Conservation (phyloP, 2,888 invertebrate genomes). For the Synanthedon formicaeformis region DNA sequence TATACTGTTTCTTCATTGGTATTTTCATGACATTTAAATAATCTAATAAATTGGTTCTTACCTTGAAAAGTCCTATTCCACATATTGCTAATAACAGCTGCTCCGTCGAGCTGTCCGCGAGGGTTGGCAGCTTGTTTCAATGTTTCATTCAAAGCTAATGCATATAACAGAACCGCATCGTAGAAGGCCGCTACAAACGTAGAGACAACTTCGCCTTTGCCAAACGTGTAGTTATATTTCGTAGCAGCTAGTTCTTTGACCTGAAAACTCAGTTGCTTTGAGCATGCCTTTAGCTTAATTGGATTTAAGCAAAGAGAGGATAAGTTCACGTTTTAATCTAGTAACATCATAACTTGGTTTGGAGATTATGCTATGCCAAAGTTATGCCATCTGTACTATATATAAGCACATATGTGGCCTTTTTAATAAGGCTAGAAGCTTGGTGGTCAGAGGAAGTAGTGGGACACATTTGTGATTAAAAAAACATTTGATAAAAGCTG, state of each 20-base stretch:
- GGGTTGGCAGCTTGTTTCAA: constrained; percentile 65
- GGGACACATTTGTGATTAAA: too few species aligned
- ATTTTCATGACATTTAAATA: background rate
- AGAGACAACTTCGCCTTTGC: constrained; percentile 83
- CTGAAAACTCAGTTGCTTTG: constrained; percentile 28
- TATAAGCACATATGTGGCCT: too few species aligned
- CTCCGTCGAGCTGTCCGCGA: constrained; percentile 78
- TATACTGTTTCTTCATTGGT: background rate
- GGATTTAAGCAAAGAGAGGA: too few species aligned
- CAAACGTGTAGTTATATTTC: constrained; percentile 80
- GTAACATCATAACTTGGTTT: too few species aligned
- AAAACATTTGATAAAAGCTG: too few species aligned
- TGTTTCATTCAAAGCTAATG: constrained; percentile 90
- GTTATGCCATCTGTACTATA: too few species aligned
- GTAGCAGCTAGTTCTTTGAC: constrained; percentile 76
- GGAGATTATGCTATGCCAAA: too few species aligned
- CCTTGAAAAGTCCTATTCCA: constrained; percentile 89
- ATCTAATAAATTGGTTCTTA: constrained; percentile 22
- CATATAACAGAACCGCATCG: constrained; percentile 95
- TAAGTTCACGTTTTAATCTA: too few species aligned
- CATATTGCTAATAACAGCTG: constrained; percentile 86
- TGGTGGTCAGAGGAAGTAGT: too few species aligned
- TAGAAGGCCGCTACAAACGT: constrained; percentile 96
- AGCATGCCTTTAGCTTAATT: background rate
- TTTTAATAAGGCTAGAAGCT: too few species aligned